Evolutionary conservation across 2,113 vertebrate genomes (phyloP).

Genomic region (Seriola rivoliana): DNA sequence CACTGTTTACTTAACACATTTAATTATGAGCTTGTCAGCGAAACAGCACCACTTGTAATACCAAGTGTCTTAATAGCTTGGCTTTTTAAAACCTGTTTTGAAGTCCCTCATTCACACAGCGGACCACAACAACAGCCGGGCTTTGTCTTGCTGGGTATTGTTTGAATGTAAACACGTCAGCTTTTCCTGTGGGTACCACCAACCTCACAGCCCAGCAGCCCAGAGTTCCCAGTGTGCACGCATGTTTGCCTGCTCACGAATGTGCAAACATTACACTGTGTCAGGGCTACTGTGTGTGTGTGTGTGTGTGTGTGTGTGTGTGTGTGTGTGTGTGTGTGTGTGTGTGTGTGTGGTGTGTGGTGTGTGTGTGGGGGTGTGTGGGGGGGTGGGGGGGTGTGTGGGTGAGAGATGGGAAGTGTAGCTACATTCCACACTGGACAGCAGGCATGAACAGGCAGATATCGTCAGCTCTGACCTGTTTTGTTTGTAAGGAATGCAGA

Average conservation of each 20-base stretch:
- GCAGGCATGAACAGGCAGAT: conserved; percentile 59
- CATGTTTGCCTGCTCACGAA: conserved; percentile 15
- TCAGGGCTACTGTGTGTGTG: conserved; percentile 7
- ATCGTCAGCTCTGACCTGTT: conserved; percentile 42
- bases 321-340: neutral
- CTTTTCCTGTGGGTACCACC: conserved; percentile 62
- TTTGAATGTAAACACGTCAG: conserved; percentile 73
- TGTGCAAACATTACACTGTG: conserved; percentile 1
- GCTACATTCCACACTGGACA: conserved; percentile 55
- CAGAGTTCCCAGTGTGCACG: neutral
- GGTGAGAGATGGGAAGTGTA: neutral
- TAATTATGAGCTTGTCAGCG: conserved; percentile 21
- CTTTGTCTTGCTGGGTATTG: conserved; percentile 56
- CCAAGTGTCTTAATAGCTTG: conserved; percentile 1
- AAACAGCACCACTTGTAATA: conserved; percentile 5
- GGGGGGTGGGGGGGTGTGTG: conserved; percentile 15
- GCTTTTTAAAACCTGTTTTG: conserved; percentile 35
- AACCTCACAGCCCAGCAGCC: conserved; percentile 15
- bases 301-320: conserved; percentile 2
- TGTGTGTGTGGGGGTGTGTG: neutral
- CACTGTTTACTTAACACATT: conserved; percentile 24
- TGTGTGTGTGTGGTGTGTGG: neutral
- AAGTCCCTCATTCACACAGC: conserved; percentile 40
- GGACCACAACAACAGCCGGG: conserved; percentile 43
- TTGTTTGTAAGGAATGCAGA: conserved; percentile 20